Evolutionary conservation across 2,888 invertebrate species (phyloP).

Genomic region (Drosophila pegasa): DNA sequence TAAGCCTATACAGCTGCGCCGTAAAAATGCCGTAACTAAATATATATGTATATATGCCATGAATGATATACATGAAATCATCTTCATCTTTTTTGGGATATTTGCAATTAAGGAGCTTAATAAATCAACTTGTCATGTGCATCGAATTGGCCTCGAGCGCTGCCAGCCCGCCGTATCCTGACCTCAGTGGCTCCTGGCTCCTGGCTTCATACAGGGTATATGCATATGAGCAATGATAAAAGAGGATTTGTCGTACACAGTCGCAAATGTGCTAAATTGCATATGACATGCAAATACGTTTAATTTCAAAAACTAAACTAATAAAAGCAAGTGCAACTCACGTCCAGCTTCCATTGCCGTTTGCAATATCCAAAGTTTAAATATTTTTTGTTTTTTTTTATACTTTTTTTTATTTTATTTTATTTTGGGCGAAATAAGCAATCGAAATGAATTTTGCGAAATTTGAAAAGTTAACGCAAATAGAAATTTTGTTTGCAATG

Average conservation of each 20-base stretch:
- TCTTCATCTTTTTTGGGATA: too few relatives aligned
- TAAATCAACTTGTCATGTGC: neutral
- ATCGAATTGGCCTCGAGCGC: neutral
- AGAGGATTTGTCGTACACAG: conserved; percentile 22
- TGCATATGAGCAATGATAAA: conserved; percentile 10
- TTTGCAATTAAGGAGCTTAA: neutral
- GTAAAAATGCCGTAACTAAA: too few relatives aligned
- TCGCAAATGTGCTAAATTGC: conserved; percentile 56
- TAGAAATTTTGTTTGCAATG: conserved; percentile 22
- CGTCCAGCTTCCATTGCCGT: conserved; percentile 25
- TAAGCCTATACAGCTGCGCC: too few relatives aligned
- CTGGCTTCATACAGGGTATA: conserved; percentile 20
- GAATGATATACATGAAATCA: too few relatives aligned
- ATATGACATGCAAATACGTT: conserved; percentile 78
- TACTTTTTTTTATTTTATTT: conserved; percentile 6
- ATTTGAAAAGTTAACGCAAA: conserved; percentile 47
- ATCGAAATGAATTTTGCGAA: conserved; percentile 60
- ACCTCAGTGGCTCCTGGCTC: neutral
- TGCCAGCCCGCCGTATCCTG: neutral
- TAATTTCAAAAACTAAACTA: conserved; percentile 80
- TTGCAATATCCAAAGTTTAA: conserved; percentile 39
- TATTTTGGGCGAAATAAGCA: conserved; percentile 39
- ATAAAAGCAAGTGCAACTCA: conserved; percentile 59
- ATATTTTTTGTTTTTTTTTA: conserved; percentile 1
- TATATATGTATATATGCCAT: too few relatives aligned